These are phyloP conservation scores for Tragulus kanchil DNA, from an alignment of 2,113 vertebrate species.

Conservation along the genomic window DNA sequence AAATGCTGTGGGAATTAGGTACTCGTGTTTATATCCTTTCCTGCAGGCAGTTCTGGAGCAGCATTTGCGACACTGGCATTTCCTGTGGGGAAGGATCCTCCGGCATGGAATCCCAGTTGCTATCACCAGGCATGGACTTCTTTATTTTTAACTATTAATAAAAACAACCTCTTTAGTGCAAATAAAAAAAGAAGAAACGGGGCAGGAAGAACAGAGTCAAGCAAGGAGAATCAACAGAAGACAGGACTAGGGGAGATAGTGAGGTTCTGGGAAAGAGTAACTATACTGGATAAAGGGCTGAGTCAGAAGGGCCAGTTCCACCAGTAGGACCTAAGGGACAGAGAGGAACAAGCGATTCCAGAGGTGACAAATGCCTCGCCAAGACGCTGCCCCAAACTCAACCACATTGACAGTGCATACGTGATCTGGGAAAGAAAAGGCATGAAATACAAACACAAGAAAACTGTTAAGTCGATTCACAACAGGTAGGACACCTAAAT, in stretches of 20 bases:
- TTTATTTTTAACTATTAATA: not conserved
- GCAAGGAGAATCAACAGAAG: not conserved
- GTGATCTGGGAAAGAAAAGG: not conserved
- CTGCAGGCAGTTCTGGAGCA: not conserved
- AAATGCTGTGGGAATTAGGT: not conserved
- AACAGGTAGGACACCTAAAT: not conserved
- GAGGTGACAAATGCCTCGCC: not conserved
- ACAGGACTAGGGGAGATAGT: not conserved
- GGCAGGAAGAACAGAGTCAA: not conserved
- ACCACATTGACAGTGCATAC: not conserved
- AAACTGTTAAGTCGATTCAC: not conserved
- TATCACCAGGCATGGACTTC: not conserved
- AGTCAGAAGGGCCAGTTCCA: not conserved
- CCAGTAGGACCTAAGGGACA: not conserved
- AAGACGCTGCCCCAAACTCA: not conserved
- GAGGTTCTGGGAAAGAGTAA: not conserved
- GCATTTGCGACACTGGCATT: not conserved
- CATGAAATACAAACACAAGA: not conserved
- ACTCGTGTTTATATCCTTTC: not conserved
- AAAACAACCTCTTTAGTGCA: not conserved
- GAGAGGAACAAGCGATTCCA: not conserved
- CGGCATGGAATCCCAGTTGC: not conserved
- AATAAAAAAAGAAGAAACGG: not conserved
- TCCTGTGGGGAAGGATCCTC: not conserved
- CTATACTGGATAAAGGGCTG: not conserved